Conservation (phyloP, 2,797 vertebrate species). For the Tadarida brasiliensis region DNA sequence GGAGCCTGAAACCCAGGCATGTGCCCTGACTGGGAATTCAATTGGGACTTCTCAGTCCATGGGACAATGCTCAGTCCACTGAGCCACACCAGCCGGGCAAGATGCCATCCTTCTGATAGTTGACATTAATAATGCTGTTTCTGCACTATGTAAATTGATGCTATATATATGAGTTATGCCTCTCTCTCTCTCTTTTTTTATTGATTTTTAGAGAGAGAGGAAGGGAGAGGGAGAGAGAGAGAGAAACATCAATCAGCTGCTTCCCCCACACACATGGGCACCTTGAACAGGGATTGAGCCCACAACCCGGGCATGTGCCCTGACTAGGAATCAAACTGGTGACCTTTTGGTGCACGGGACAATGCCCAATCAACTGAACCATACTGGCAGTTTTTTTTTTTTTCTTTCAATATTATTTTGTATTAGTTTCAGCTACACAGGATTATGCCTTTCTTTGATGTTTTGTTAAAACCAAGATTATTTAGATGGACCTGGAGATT, state of each 20-base stretch:
- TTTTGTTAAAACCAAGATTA: conserved; percentile 70
- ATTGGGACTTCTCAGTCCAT: no score
- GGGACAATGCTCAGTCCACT: no score
- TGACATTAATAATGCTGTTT: conserved; percentile 78
- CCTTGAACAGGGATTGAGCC: no score
- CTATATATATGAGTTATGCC: conserved; percentile 69
- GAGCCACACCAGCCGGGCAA: neutral
- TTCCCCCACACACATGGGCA: no score
- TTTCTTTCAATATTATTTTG: neutral
- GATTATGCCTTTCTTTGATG: conserved; percentile 54
- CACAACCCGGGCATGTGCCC: no score
- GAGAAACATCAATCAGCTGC: no score
- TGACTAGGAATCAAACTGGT: no score
- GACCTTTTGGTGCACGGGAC: no score
- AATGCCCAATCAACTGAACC: no score
- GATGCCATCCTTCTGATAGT: conserved; percentile 76
- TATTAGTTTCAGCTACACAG: conserved; percentile 42
- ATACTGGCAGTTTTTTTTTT: neutral
- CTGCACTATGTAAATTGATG: conserved; percentile 74
- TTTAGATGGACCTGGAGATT: neutral
- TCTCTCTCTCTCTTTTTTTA: neutral
- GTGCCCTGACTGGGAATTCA: no score
- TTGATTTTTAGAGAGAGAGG: neutral
- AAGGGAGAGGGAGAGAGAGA: no score
- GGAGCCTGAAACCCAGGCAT: no score